phyloP scores from a whole-genome alignment of 2,797 vertebrate genomes.

The Molossus alvarezi region DNA sequence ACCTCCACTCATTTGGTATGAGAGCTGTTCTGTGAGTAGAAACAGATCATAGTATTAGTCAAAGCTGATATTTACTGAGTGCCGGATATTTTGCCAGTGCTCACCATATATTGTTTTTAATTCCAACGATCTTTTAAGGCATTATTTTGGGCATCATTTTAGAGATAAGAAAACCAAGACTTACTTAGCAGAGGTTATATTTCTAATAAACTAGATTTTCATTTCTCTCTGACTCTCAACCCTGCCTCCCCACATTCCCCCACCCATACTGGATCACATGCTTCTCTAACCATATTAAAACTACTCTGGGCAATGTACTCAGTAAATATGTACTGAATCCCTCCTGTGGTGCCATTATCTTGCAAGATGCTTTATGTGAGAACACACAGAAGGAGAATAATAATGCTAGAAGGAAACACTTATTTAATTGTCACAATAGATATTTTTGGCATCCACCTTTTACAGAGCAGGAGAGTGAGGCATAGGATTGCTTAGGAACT shows the following conservation, averaged over 20 bases:
- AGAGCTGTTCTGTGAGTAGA: neutral
- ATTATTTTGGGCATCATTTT: slow-evolving; percentile 12
- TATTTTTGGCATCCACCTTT: neutral
- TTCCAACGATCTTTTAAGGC: neutral
- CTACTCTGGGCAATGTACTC: neutral
- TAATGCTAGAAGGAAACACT: neutral
- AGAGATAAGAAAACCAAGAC: slow-evolving; percentile 22
- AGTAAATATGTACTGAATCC: neutral
- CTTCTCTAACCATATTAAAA: neutral
- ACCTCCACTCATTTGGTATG: neutral
- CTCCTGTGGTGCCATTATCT: neutral
- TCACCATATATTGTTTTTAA: neutral
- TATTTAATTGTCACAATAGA: neutral
- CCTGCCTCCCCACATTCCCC: neutral
- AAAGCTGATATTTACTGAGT: neutral
- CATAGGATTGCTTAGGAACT: neutral
- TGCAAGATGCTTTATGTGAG: neutral
- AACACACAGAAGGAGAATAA: neutral
- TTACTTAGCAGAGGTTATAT: neutral
- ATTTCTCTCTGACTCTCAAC: neutral
- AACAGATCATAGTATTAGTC: neutral
- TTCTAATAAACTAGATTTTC: slow-evolving; percentile 36
- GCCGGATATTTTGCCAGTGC: neutral
- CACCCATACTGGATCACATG: neutral
- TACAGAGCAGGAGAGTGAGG: neutral